phyloP scores from a whole-genome alignment of 2,113 vertebrate genomes.

The Actenoides hombroni region DNA sequence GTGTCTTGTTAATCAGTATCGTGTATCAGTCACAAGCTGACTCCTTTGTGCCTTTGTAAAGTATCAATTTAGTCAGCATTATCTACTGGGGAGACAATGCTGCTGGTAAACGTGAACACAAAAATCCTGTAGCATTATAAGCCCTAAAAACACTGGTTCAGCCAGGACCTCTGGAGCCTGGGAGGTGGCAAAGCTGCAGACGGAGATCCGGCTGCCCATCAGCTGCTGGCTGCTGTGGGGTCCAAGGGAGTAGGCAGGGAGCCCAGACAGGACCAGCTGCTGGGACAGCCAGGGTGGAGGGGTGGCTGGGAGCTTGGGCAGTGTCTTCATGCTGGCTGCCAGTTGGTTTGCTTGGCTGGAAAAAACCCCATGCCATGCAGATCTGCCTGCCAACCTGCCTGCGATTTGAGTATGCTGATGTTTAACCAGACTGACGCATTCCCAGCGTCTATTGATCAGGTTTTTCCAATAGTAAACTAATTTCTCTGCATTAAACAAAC shows the following conservation, averaged over 20 bases:
- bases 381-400: neutral
- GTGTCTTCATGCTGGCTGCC: neutral
- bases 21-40: conserved; percentile 67
- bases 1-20: conserved; percentile 51
- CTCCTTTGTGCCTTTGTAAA: conserved; percentile 66
- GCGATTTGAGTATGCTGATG: neutral
- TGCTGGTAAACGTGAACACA: conserved; percentile 1
- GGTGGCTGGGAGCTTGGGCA: fast-evolving
- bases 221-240: neutral
- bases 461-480: neutral
- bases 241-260: neutral
- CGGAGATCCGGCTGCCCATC: neutral
- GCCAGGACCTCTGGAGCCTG: neutral
- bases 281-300: neutral
- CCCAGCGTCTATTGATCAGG: neutral
- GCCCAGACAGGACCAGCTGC: neutral
- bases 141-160: neutral
- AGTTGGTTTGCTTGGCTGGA: neutral
- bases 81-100: conserved; percentile 40
- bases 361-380: neutral
- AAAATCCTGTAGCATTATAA: neutral
- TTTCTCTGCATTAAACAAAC: neutral
- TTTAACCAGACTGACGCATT: neutral
- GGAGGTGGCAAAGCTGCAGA: neutral
- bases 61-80: conserved; percentile 62